phyloP scores from a whole-genome alignment of 2,113 vertebrate species.

The Charadrius vociferus region DNA sequence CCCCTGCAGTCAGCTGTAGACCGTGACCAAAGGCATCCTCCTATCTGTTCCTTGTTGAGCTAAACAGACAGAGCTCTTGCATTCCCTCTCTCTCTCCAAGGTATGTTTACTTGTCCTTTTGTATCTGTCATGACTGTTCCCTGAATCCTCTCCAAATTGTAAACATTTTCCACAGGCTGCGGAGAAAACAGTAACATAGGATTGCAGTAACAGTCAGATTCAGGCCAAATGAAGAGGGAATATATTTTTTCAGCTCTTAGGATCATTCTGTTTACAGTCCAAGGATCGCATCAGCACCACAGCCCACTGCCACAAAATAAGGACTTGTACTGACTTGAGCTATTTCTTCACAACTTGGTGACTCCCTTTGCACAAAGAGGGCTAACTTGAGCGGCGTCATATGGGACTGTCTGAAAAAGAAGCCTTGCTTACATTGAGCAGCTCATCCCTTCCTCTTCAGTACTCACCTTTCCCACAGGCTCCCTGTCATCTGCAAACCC shows the following conservation, averaged over 20 bases:
- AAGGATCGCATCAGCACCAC: background rate
- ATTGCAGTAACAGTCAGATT: background rate
- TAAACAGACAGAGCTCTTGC: background rate
- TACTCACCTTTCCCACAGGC: background rate
- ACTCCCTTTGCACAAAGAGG: background rate
- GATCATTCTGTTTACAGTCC: background rate
- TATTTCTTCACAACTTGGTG: background rate
- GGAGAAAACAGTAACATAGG: slow-evolving; percentile 14
- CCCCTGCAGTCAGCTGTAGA: background rate
- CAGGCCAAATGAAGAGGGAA: slow-evolving; percentile 19
- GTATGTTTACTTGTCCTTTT: slow-evolving; percentile 47
- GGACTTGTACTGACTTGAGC: background rate
- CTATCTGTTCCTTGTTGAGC: background rate
- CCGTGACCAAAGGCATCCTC: background rate
- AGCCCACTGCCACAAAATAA: background rate
- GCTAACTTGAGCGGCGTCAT: background rate
- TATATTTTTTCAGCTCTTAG: slow-evolving; percentile 21
- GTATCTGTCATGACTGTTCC: slow-evolving; percentile 17
- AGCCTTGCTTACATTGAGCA: background rate
- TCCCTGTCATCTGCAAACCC: background rate
- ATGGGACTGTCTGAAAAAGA: background rate
- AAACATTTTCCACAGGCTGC: background rate
- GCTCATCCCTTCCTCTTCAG: background rate
- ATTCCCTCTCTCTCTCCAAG: background rate
- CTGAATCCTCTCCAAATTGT: slow-evolving; percentile 40